Evolutionary conservation across 35 echinoderm and acorn worm species (phyloP).

Genomic region (Diadema setosum): DNA sequence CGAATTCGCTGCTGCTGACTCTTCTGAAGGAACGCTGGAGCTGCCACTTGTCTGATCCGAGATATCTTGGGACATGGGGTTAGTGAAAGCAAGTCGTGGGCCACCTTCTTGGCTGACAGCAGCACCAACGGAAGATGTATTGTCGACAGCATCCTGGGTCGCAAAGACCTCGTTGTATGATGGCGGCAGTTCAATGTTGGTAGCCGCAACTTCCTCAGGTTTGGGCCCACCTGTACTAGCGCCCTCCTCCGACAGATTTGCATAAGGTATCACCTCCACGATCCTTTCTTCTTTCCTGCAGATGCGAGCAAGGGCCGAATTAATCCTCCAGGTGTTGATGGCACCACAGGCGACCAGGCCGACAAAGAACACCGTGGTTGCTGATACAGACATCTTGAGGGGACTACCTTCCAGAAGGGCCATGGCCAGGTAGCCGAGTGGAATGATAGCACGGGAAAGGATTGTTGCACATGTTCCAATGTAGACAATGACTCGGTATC

Average conservation of each 20-base stretch:
- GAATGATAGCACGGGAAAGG: background rate
- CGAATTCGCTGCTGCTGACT: background rate
- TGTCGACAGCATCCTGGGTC: background rate
- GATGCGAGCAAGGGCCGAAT: background rate
- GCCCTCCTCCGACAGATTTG: background rate
- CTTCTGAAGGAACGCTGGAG: background rate
- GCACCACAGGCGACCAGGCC: slow-evolving; percentile 4
- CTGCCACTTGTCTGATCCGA: background rate
- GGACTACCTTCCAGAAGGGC: background rate
- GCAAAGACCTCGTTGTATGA: slow-evolving; percentile 8
- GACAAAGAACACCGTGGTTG: background rate
- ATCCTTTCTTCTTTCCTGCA: background rate
- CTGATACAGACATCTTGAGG: background rate
- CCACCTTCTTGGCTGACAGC: background rate
- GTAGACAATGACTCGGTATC: slow-evolving; percentile 6
- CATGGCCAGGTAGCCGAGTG: background rate
- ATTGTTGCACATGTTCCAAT: background rate
- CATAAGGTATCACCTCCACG: background rate
- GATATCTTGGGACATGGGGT: background rate
- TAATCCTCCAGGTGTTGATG: slow-evolving; percentile 9
- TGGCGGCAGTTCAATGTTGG: slow-evolving; percentile 8
- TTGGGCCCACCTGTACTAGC: background rate
- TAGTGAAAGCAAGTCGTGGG: background rate
- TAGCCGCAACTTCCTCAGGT: background rate
- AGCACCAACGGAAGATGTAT: background rate